phyloP scores from a whole-genome alignment of 1,140 invertebrate genomes.

The Harpegnathos saltator region DNA sequence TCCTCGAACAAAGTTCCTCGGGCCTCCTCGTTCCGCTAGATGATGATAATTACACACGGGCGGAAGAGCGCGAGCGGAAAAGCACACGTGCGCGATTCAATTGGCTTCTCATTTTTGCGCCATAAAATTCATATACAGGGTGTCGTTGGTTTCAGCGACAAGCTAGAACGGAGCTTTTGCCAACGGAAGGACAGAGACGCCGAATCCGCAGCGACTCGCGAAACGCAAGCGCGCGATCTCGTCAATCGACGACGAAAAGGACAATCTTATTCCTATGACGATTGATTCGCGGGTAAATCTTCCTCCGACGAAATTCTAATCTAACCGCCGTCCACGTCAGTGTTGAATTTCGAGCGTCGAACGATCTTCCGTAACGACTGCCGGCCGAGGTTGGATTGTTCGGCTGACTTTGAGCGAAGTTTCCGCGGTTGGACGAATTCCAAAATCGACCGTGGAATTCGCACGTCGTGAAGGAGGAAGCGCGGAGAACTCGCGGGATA shows the following conservation, averaged over 20 bases:
- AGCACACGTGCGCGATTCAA: background rate
- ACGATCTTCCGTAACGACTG: background rate
- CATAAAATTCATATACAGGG: slow-evolving; percentile 11
- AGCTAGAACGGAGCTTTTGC: background rate
- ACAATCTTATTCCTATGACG: too few relatives aligned
- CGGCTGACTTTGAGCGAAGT: too few relatives aligned
- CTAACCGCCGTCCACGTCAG: background rate
- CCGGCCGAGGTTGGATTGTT: too few relatives aligned
- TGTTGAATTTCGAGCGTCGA: background rate
- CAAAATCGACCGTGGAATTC: background rate
- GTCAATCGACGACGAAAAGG: too few relatives aligned
- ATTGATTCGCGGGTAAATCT: too few relatives aligned
- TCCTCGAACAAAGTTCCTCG: slow-evolving; percentile 52
- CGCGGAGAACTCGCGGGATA: background rate
- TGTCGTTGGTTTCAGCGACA: slow-evolving; percentile 19
- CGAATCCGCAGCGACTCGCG: background rate
- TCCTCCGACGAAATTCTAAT: too few relatives aligned
- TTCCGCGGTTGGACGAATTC: background rate
- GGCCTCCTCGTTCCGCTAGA: slow-evolving; percentile 24
- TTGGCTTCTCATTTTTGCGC: background rate
- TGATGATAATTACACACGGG: slow-evolving; percentile 43
- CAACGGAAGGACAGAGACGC: background rate
- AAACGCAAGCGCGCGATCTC: too few relatives aligned
- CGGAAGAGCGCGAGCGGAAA: slow-evolving; percentile 34
- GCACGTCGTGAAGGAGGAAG: background rate